Evolutionary conservation across 2,113 vertebrate species (phyloP).

Genomic region (Corydoras sp.): DNA sequence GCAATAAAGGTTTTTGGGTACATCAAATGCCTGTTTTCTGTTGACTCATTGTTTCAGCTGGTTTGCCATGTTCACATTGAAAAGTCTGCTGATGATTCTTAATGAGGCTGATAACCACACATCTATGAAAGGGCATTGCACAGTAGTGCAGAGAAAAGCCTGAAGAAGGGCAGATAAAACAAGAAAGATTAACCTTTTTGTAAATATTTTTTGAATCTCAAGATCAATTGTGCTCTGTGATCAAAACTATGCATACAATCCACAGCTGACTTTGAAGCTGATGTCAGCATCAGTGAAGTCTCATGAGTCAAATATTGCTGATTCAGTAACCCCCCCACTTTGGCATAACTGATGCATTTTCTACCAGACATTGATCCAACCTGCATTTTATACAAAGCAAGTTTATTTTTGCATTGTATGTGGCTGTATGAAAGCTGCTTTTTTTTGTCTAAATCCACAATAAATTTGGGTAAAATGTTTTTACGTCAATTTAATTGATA

Average conservation of each 20-base stretch:
- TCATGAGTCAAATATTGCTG: constrained; percentile 53
- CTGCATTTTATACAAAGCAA: too few species aligned
- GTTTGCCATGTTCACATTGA: too few species aligned
- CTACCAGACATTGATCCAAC: too few species aligned
- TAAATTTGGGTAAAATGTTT: too few species aligned
- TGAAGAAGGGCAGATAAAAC: constrained; percentile 27
- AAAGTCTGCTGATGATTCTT: neutral
- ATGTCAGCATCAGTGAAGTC: constrained; percentile 41
- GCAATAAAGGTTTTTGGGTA: too few species aligned
- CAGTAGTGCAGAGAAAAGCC: constrained; percentile 48
- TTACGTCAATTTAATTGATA: too few species aligned
- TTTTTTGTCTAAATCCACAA: too few species aligned
- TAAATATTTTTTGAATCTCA: constrained; percentile 56
- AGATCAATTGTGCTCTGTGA: constrained; percentile 61
- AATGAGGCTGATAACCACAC: constrained; percentile 51
- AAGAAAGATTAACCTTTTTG: constrained; percentile 10
- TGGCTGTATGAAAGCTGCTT: too few species aligned
- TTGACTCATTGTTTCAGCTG: too few species aligned
- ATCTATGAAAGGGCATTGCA: constrained; percentile 41
- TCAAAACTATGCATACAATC: constrained; percentile 50
- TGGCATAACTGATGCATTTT: too few species aligned
- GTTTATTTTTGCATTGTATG: too few species aligned
- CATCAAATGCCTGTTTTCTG: too few species aligned
- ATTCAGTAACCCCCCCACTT: constrained; percentile 50
- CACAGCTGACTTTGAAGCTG: constrained; percentile 54